Conservation (phyloP, 2,888 invertebrate species). For the Alsophila aescularia region DNA sequence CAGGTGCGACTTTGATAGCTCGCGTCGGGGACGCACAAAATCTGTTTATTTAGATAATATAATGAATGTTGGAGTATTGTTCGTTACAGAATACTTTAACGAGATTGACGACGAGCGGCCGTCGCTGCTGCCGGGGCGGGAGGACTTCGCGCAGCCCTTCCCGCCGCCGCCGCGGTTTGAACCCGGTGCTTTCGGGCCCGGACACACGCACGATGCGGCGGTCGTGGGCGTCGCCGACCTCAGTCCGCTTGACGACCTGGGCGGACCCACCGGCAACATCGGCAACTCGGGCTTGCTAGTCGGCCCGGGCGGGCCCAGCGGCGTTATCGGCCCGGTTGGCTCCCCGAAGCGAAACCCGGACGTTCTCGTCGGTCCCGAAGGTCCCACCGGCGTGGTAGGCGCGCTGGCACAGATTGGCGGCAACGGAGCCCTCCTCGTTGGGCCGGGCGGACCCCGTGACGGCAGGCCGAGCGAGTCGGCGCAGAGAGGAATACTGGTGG, state of each 20-base stretch:
- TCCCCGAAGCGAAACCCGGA: conserved; percentile 37
- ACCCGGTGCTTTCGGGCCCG: conserved; percentile 39
- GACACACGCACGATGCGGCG: conserved; percentile 36
- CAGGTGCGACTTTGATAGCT: conserved; percentile 49
- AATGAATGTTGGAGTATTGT: background rate
- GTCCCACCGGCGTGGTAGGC: conserved; percentile 51
- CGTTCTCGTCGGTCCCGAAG: conserved; percentile 74
- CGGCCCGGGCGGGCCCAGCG: conserved; percentile 51
- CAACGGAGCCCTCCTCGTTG: conserved; percentile 45
- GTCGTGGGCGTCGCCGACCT: conserved; percentile 29
- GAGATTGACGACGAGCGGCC: conserved; percentile 68
- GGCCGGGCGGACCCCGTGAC: conserved; percentile 56
- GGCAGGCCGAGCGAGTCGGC: conserved; percentile 41
- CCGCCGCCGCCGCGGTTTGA: conserved; percentile 49
- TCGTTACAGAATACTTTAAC: conserved; percentile 66
- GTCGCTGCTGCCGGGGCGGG: conserved; percentile 54
- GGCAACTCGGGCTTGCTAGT: conserved; percentile 35
- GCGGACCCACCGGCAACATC: conserved; percentile 46
- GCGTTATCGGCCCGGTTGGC: background rate
- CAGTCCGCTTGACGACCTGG: conserved; percentile 48
- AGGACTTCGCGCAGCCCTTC: conserved; percentile 49
- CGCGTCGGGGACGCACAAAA: background rate
- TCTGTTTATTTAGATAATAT: background rate
- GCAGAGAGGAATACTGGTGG: conserved; percentile 69
- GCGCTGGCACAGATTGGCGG: conserved; percentile 24